These are phyloP conservation scores for Montipora capitata DNA, from an alignment of 92 coral and sea anemone genomes.

Conservation along the genomic window DNA sequence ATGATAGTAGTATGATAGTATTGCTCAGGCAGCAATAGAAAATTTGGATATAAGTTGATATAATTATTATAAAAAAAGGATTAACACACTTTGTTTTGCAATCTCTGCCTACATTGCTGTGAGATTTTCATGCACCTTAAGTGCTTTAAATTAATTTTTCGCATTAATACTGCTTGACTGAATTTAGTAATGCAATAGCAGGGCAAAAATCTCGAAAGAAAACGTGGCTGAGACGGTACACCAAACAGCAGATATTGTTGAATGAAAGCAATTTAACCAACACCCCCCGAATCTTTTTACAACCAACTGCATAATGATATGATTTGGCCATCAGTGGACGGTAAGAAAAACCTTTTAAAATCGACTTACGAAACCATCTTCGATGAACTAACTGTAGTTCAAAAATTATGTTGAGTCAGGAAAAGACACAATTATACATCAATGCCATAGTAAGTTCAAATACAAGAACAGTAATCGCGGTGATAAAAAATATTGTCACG, in stretches of 20 bases:
- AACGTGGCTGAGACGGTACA: background rate
- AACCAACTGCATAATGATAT: too few relatives aligned
- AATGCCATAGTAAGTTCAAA: conserved; percentile 11
- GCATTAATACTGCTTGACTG: background rate
- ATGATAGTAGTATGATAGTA: too few relatives aligned
- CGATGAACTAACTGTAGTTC: conserved; percentile 1
- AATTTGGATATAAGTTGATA: background rate
- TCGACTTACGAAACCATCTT: background rate
- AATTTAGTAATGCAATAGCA: background rate
- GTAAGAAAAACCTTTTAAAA: background rate
- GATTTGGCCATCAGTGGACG: background rate
- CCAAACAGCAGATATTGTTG: conserved; percentile 19
- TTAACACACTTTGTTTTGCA: conserved; percentile 4
- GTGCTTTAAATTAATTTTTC: background rate
- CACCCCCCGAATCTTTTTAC: background rate
- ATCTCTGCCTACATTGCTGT: conserved; percentile 27
- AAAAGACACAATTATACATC: conserved; percentile 7
- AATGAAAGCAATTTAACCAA: conserved; percentile 12
- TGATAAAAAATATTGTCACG: conserved; percentile 51
- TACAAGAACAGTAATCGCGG: conserved; percentile 25
- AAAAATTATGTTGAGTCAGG: conserved; percentile 23
- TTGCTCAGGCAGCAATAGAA: background rate
- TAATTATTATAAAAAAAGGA: background rate
- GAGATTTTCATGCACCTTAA: conserved; percentile 7
- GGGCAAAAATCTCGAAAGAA: background rate